Evolutionary conservation across 2,888 invertebrate species (phyloP), one percentile per base, ranked within the genome.

Genomic region (Agrenia bidenticulata): DNA sequence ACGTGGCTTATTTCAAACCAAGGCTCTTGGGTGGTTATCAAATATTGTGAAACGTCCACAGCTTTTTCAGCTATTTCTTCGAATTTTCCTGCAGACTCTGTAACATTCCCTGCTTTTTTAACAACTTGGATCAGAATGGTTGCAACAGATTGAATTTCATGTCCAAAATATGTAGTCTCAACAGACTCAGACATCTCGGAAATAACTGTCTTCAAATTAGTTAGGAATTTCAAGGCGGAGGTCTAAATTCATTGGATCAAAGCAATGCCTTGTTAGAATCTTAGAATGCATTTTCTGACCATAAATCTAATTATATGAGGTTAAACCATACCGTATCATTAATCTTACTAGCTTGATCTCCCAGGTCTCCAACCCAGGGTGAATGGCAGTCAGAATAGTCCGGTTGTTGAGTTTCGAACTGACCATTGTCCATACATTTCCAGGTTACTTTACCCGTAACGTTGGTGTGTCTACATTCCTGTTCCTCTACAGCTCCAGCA

Each of bases 101-200:
- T 39, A 19, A 56, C 53, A 2, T 51, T 32, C 21, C 32, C 42
- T 1, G 67, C 58, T 21, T 53, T 59, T 2, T 53, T 24, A 0
- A 74, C 49, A 21, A 65, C 57, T 26, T 17, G 11, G 9, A 53
- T 58, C n/a, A 70, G 50, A 11, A 72, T n/a, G 1, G 19, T 54
- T 0, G 62, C 32, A n/a, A 74, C 60, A 15, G 32, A 21, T 1
- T 11, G n/a, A 2, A 76, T 74, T 60, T 76, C 76, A 65, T 76
- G 73, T 0, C 75, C 75, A 53, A 63, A 73, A 49, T 73, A 75
- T 26, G 61, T 68, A 27, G 23, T 58, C 4, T n/a, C 11, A n/a
- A 26, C 21, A 13, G 27, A n/a, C n/a, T n/a, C n/a, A n/a, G n/a
- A n/a, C n/a, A n/a, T n/a, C n/a, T n/a, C n/a, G n/a, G n/a, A n/a